phyloP scores from a whole-genome alignment of 2,113 vertebrate genomes.

The Callipepla squamata region DNA sequence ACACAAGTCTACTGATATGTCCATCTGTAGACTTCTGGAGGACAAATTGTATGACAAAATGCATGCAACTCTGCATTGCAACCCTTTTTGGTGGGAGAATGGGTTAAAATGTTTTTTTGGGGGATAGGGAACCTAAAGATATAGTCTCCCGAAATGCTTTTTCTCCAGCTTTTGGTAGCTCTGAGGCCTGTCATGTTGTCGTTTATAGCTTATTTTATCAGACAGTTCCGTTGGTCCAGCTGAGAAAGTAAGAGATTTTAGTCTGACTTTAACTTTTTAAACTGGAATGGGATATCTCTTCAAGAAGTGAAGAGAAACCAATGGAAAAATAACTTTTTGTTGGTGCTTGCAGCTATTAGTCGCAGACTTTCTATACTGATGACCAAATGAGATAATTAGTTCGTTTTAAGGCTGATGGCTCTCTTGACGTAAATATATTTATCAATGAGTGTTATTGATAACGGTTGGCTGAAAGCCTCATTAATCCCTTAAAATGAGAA shows the following conservation, averaged over 20 bases:
- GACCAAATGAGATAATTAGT: not conserved
- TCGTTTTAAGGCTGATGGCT: not conserved
- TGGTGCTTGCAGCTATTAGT: not conserved
- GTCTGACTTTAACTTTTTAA: not conserved
- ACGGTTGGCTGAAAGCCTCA: not conserved
- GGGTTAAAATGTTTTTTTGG: not conserved
- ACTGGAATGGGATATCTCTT: not conserved
- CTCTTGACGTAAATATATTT: not conserved
- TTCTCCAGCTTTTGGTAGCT: not conserved
- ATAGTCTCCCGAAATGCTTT: not conserved
- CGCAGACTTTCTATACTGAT: not conserved
- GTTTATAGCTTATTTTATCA: not conserved
- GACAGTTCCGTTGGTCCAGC: not conserved
- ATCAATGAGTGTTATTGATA: not conserved
- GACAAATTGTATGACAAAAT: not conserved
- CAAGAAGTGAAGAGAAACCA: not conserved
- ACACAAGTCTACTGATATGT: fast-evolving
- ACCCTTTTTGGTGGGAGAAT: not conserved
- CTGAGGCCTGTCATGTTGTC: fast-evolving
- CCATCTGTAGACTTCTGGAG: not conserved
- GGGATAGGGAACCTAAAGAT: not conserved
- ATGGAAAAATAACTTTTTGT: not conserved
- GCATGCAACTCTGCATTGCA: not conserved
- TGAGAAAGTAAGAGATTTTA: not conserved
- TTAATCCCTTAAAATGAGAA: not conserved